A percentile compares a stretch with the other conserved stretches of the same genome.
Evolutionary conservation across 2,797 vertebrate species (phyloP).

Genomic region (Clarias platycephalus): DNA sequence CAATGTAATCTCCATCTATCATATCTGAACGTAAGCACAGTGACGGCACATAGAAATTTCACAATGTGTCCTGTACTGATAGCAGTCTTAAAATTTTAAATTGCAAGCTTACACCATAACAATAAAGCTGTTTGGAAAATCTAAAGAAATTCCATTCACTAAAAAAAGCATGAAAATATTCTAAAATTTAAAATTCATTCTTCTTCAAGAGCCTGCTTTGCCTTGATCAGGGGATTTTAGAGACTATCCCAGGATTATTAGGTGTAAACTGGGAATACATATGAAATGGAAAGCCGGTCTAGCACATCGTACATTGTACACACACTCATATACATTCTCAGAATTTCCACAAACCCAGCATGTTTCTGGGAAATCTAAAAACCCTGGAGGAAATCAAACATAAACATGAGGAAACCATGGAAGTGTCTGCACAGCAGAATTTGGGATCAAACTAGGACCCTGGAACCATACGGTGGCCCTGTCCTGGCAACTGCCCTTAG

Average conservation of each 20-base stretch:
- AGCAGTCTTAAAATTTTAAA: neutral
- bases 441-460: neutral
- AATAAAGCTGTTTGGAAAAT: too few relatives aligned
- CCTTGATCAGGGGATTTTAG: neutral
- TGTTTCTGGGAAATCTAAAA: neutral
- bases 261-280: neutral
- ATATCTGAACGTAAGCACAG: neutral
- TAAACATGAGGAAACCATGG: neutral
- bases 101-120: neutral
- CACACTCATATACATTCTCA: neutral
- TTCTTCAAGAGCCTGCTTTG: neutral
- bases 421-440: neutral
- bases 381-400: neutral
- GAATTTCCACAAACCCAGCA: neutral
- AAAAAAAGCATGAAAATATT: neutral
- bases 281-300: too few relatives aligned
- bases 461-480: neutral
- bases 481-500: neutral
- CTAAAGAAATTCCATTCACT: neutral
- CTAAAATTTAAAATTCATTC: neutral
- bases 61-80: neutral
- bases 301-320: neutral
- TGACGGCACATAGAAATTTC: neutral
- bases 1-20: neutral
- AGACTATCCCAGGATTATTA: neutral